Conservation (phyloP, 2,113 vertebrate genomes). For the Ptilorrhoa leucosticta region DNA sequence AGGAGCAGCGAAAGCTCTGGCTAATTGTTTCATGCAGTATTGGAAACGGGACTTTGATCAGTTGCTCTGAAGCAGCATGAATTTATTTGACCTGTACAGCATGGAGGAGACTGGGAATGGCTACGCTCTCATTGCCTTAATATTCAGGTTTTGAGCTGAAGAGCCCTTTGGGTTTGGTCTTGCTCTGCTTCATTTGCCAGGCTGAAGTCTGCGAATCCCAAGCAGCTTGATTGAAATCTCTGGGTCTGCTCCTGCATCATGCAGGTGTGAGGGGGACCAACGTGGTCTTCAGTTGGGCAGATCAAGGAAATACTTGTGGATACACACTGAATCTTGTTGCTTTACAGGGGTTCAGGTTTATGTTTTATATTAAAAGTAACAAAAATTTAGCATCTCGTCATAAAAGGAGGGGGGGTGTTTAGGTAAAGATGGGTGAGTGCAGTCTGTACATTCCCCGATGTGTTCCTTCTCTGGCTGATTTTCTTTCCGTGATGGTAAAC, state of each 20-base stretch:
- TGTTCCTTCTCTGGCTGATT: neutral
- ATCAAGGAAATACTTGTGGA: fast-evolving
- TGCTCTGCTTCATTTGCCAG: neutral
- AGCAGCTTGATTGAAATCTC: neutral
- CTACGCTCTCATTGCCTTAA: neutral
- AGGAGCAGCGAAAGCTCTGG: neutral
- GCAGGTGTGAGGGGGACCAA: neutral
- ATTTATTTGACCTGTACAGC: neutral
- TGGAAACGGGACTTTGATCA: neutral
- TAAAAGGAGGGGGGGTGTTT: neutral
- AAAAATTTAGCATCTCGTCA: neutral
- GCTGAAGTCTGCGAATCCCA: neutral
- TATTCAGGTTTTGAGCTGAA: fast-evolving
- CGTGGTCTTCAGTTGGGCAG: fast-evolving
- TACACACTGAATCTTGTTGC: neutral
- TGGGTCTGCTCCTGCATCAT: neutral
- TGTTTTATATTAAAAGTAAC: neutral
- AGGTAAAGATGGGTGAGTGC: neutral
- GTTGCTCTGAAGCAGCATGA: neutral
- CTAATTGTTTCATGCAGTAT: neutral
- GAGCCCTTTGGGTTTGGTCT: neutral
- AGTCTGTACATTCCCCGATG: neutral
- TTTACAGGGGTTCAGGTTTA: neutral
- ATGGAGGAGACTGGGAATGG: neutral
- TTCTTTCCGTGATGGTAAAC: neutral